A percentile compares a stretch with the other conserved stretches of the same genome.
phyloP scores from a whole-genome alignment of 2,888 invertebrate genomes.

The Cheilosia grossa region DNA sequence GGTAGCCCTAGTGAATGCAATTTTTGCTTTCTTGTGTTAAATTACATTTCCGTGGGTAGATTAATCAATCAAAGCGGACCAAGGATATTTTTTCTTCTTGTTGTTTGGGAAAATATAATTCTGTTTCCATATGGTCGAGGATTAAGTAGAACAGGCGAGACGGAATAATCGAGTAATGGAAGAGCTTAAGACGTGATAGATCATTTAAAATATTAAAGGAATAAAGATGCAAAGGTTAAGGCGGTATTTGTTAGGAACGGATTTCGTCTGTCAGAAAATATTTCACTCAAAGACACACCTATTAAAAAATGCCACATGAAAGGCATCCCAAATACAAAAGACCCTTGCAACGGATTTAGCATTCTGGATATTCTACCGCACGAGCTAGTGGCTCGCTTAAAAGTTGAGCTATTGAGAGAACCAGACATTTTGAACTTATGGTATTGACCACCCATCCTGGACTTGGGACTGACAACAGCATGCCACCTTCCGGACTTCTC shows the following conservation, averaged over 20 bases:
- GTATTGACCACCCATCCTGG: too few relatives aligned
- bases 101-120: constrained; percentile 28
- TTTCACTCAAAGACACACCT: too few relatives aligned
- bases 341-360: too few relatives aligned
- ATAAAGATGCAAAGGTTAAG: not conserved
- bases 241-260: too few relatives aligned
- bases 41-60: constrained; percentile 52
- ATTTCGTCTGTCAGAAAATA: too few relatives aligned
- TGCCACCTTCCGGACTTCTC: constrained; percentile 3
- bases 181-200: not conserved
- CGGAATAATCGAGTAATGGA: constrained; percentile 41
- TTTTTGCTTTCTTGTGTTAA: constrained; percentile 4
- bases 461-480: not conserved
- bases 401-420: too few relatives aligned
- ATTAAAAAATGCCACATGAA: too few relatives aligned
- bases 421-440: too few relatives aligned
- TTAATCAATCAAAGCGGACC: constrained; percentile 61
- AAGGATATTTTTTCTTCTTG: constrained; percentile 8
- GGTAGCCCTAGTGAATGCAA: constrained; percentile 1
- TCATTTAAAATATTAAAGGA: not conserved
- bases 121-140: constrained; percentile 20
- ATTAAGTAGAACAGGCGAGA: constrained; percentile 3
- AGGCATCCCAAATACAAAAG: too few relatives aligned
- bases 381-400: too few relatives aligned
- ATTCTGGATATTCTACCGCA: too few relatives aligned